phyloP scores from a whole-genome alignment of 2,113 vertebrate genomes.

The Microcebus tavaratra region DNA sequence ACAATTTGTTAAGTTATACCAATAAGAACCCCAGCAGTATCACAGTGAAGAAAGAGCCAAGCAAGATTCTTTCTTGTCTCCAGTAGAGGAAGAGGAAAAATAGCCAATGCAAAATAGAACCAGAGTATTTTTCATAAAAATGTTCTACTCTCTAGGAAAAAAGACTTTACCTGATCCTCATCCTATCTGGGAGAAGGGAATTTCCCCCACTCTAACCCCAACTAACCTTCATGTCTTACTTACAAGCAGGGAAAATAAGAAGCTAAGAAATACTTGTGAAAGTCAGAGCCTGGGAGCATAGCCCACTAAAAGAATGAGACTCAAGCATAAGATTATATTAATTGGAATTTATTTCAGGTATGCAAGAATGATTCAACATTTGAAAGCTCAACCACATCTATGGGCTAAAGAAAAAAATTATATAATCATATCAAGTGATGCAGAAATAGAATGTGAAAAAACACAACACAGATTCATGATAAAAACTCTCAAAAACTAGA shows the following conservation, averaged over 20 bases:
- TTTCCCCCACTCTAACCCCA: not conserved
- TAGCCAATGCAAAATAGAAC: not conserved
- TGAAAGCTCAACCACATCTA: not conserved
- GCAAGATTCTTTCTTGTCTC: not conserved
- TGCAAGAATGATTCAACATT: not conserved
- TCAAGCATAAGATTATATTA: not conserved
- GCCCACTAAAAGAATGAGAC: not conserved
- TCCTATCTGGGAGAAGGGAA: not conserved
- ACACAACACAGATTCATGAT: not conserved
- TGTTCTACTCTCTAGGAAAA: not conserved
- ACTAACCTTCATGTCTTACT: not conserved
- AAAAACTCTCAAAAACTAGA: not conserved
- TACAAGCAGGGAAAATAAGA: not conserved
- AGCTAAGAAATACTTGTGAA: not conserved
- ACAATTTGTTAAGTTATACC: not conserved
- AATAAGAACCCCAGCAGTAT: not conserved
- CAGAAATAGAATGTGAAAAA: not conserved
- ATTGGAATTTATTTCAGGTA: not conserved
- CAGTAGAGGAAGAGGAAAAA: not conserved
- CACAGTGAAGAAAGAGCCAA: not conserved
- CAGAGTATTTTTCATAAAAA: not conserved
- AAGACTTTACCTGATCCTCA: not conserved
- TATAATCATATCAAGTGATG: not conserved
- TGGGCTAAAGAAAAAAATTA: not conserved
- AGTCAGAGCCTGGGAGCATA: not conserved